These are phyloP conservation scores for Poecilia gillii DNA, from an alignment of 2,797 vertebrate species.

Conservation along the genomic window DNA sequence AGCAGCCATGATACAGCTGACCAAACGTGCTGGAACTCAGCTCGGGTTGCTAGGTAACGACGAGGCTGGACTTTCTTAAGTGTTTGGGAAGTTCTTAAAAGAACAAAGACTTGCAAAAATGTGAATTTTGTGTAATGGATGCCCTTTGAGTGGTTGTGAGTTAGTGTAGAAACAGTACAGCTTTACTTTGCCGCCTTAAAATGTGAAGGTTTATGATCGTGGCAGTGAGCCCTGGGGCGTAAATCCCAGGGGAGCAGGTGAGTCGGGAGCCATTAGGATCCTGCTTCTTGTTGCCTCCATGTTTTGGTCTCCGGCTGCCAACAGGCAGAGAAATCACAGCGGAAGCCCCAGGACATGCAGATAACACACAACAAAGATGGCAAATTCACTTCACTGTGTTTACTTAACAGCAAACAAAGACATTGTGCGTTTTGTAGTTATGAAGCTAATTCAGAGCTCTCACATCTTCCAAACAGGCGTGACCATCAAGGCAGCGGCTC, in stretches of 20 bases:
- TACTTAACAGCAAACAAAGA: not conserved
- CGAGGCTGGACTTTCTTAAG: no score
- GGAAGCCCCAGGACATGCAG: not conserved
- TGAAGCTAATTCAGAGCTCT: not conserved
- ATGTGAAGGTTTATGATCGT: not conserved
- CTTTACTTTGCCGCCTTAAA: not conserved
- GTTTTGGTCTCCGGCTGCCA: slow-evolving; percentile 2
- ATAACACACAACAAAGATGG: not conserved
- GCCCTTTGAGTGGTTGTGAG: not conserved
- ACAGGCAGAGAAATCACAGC: not conserved
- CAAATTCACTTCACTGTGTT: not conserved
- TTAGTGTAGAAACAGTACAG: not conserved
- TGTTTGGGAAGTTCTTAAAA: no score
- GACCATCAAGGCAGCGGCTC: not conserved
- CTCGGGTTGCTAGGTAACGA: no score
- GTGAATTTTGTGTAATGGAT: no score
- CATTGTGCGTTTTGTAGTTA: not conserved
- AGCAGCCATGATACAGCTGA: no score
- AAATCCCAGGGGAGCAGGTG: not conserved
- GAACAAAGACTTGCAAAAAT: no score
- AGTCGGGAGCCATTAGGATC: not conserved
- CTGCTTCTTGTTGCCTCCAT: not conserved
- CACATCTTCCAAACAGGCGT: not conserved
- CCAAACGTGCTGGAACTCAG: no score
- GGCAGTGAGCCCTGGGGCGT: not conserved